A percentile compares a stretch with the other conserved stretches of the same genome.
phyloP scores from a whole-genome alignment of 1,140 invertebrate genomes.

The Drosophila nasuta region DNA sequence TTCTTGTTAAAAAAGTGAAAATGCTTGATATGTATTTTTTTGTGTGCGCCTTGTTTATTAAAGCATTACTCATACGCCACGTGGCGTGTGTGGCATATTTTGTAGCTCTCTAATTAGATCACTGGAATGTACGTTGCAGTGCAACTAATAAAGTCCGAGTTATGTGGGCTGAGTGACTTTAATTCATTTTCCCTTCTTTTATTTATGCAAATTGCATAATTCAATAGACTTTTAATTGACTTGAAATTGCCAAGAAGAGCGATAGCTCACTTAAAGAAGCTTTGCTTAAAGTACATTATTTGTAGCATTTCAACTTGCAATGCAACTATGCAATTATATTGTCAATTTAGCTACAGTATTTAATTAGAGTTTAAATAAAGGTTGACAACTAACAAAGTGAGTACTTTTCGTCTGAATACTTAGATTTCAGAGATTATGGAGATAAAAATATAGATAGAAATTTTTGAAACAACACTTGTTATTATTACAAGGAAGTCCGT shows the following conservation, averaged over 20 bases:
- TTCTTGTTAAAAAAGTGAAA: slow-evolving; percentile 4
- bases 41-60: slow-evolving; percentile 46
- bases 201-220: slow-evolving; percentile 41
- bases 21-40: slow-evolving; percentile 33
- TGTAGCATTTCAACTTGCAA: too few relatives aligned
- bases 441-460: too few relatives aligned
- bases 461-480: too few relatives aligned
- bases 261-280: slow-evolving; percentile 10
- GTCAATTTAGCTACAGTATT: too few relatives aligned
- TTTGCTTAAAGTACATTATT: not conserved
- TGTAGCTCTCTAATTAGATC: slow-evolving; percentile 53
- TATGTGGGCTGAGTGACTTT: slow-evolving; percentile 15
- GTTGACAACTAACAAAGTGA: too few relatives aligned
- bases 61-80: slow-evolving; percentile 75
- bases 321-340: too few relatives aligned
- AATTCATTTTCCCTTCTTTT: slow-evolving; percentile 12
- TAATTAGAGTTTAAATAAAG: too few relatives aligned
- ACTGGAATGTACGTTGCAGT: slow-evolving; percentile 22
- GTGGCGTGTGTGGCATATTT: slow-evolving; percentile 45
- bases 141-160: slow-evolving; percentile 20
- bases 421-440: too few relatives aligned
- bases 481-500: too few relatives aligned
- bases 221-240: slow-evolving; percentile 18
- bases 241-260: slow-evolving; percentile 13
- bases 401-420: too few relatives aligned